Evolutionary conservation across 2,797 vertebrate species (phyloP).

Genomic region (Poeciliopsis gracilis): DNA sequence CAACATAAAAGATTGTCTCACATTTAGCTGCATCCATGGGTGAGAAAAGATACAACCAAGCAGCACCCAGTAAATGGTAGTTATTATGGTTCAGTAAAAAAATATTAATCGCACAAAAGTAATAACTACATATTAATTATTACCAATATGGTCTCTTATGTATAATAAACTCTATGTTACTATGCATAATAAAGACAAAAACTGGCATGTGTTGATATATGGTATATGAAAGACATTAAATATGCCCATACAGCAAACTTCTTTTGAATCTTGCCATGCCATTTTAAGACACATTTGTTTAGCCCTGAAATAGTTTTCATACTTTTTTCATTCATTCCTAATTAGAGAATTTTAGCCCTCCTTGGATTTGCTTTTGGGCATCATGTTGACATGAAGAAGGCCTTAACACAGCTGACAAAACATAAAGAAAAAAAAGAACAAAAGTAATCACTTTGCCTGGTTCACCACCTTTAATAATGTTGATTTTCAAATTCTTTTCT

Average conservation of each 20-base stretch:
- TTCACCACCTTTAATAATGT: conserved; percentile 81
- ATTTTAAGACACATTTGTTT: neutral
- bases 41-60: neutral
- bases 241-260: neutral
- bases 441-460: conserved; percentile 50
- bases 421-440: conserved; percentile 15
- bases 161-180: neutral
- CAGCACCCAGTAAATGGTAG: neutral
- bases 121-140: neutral
- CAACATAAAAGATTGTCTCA: neutral
- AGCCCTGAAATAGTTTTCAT: neutral
- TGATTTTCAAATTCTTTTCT: conserved; percentile 65
- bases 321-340: neutral
- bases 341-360: neutral
- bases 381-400: neutral
- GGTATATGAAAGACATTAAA: neutral
- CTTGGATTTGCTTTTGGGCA: neutral
- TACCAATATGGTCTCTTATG: neutral
- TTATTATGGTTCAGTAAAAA: neutral
- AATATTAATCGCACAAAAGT: neutral
- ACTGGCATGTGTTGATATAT: neutral
- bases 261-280: neutral
- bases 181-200: neutral
- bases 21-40: neutral
- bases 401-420: neutral